Percentiles rank a stretch among this genome's conserved stretches.
Evolutionary conservation across 92 coral and sea anemone species (phyloP).

Genomic region (Montipora capitata): DNA sequence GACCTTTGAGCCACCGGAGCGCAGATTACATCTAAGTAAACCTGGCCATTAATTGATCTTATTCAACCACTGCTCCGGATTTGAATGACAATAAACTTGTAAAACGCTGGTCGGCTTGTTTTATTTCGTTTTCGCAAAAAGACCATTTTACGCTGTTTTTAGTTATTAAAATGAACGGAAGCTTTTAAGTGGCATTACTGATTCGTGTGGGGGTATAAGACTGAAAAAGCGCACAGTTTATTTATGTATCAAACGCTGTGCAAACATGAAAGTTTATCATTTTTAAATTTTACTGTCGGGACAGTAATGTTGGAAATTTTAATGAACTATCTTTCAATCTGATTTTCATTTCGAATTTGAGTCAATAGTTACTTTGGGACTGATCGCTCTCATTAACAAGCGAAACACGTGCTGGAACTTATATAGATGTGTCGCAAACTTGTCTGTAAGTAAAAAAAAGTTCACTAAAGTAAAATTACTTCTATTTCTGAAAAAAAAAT

Average conservation of each 20-base stretch:
- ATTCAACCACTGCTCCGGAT: constrained; percentile 10
- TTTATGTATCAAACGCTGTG: neutral
- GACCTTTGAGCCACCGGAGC: neutral
- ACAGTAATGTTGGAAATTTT: neutral
- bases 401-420: no score
- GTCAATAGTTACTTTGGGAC: no score
- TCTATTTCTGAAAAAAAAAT: no score
- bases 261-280: neutral
- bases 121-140: neutral
- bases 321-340: neutral
- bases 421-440: no score
- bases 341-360: neutral
- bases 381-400: no score
- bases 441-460: no score
- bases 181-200: constrained; percentile 5
- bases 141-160: constrained; percentile 1
- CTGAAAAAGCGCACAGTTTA: neutral
- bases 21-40: neutral
- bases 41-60: neutral
- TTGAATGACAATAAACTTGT: constrained; percentile 27
- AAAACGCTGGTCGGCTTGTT: neutral
- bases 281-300: neutral
- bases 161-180: constrained; percentile 12
- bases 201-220: neutral
- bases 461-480: no score